Evolutionary conservation across 1,140 invertebrate species (phyloP).

Genomic region (Cydia pomonella): DNA sequence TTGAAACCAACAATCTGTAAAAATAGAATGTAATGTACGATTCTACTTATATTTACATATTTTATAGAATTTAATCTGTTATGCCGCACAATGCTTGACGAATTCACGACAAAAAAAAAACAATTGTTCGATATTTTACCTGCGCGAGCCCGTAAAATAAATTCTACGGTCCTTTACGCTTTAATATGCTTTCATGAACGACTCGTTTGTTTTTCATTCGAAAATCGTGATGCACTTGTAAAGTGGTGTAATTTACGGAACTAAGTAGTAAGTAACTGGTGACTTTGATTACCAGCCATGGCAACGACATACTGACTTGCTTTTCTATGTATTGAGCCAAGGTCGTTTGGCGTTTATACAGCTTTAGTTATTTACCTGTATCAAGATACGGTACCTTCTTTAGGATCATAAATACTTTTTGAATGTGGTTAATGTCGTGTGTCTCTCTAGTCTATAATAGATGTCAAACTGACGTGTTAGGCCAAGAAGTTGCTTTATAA

Average conservation of each 20-base stretch:
- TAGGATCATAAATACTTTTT: not conserved
- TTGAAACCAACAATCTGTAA: no score
- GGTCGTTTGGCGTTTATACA: conserved; percentile 12
- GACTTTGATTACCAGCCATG: not conserved
- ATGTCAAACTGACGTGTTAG: no score
- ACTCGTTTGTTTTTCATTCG: not conserved
- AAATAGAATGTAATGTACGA: no score
- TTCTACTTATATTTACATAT: no score
- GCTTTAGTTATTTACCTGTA: not conserved
- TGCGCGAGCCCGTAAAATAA: not conserved
- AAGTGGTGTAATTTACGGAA: not conserved
- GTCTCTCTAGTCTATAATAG: not conserved
- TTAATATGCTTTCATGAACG: not conserved
- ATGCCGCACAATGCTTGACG: not conserved
- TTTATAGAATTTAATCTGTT: not conserved
- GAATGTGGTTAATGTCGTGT: not conserved
- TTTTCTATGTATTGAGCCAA: not conserved
- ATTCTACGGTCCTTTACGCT: not conserved
- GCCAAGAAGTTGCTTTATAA: no score
- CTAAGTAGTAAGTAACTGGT: not conserved
- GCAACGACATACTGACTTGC: not conserved
- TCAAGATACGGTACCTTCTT: not conserved
- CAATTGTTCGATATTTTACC: not conserved
- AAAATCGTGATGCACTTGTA: not conserved
- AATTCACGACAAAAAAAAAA: not conserved